A percentile compares a stretch with the other conserved stretches of the same genome.
phyloP scores from a whole-genome alignment of 2,888 invertebrate species.

The Scaptomyza flava region DNA sequence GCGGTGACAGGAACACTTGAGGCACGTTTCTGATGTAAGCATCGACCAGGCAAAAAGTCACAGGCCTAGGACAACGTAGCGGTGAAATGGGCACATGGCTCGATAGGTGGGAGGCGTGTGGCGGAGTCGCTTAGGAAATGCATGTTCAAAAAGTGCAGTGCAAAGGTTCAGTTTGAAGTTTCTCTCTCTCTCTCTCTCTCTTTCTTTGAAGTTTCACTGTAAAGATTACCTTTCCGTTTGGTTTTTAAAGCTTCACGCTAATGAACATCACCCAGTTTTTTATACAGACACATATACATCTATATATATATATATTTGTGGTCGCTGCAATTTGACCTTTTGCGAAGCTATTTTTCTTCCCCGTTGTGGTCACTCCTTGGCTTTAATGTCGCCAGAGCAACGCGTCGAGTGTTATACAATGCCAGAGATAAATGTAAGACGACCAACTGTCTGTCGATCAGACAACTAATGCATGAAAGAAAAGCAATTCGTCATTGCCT shows the following conservation, averaged over 20 bases:
- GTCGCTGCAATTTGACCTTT: slow-evolving; percentile 56
- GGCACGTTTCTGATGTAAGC: slow-evolving; percentile 80
- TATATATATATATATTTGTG: slow-evolving; percentile 18
- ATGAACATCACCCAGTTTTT: slow-evolving; percentile 79
- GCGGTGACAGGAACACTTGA: slow-evolving; percentile 80
- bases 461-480: slow-evolving; percentile 73
- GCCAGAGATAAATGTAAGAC: slow-evolving; percentile 17
- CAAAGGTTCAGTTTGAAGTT: slow-evolving; percentile 51
- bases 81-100: slow-evolving; percentile 30
- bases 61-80: slow-evolving; percentile 50
- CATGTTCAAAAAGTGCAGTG: slow-evolving; percentile 61
- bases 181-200: slow-evolving; percentile 34
- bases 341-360: slow-evolving; percentile 51
- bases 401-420: slow-evolving; percentile 66
- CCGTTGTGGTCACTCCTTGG: slow-evolving; percentile 75
- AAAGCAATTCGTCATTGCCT: slow-evolving; percentile 77
- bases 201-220: slow-evolving; percentile 30
- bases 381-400: slow-evolving; percentile 72
- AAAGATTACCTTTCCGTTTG: slow-evolving; percentile 38
- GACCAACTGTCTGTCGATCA: slow-evolving; percentile 12
- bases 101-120: slow-evolving; percentile 9
- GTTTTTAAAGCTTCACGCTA: slow-evolving; percentile 74
- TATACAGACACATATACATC: neutral
- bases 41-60: slow-evolving; percentile 71
- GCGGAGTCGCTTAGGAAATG: slow-evolving; percentile 38